Evolutionary conservation across 2,113 vertebrate genomes (phyloP).

Genomic region (Herpetotheres cachinnans): DNA sequence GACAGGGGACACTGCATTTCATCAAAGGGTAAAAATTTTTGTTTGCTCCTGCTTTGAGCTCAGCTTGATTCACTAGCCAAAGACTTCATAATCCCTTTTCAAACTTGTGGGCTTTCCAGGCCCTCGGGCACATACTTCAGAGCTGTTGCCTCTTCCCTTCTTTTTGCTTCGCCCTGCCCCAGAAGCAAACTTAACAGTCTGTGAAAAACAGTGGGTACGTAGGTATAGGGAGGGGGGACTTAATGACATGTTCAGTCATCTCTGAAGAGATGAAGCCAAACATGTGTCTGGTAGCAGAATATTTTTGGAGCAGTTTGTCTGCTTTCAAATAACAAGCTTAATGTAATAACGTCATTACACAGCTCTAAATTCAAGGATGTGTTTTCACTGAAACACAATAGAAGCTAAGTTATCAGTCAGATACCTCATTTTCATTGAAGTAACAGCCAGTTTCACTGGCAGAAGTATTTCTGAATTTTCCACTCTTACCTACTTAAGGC

Average conservation of each 20-base stretch:
- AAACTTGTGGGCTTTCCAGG: not conserved
- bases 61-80: not conserved
- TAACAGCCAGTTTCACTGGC: not conserved
- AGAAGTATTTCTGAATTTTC: constrained; percentile 16
- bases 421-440: constrained; percentile 12
- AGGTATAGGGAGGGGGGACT: not conserved
- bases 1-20: not conserved
- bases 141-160: not conserved
- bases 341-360: constrained; percentile 7
- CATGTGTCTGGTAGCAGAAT: not conserved
- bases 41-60: not conserved
- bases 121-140: not conserved
- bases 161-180: not conserved
- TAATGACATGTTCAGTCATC: not conserved
- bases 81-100: not conserved
- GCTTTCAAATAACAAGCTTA: constrained; percentile 33
- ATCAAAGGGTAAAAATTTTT: not conserved
- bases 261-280: not conserved
- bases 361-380: not conserved
- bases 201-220: not conserved
- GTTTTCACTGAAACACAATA: constrained; percentile 30
- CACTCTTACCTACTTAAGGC: not conserved
- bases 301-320: constrained; percentile 22
- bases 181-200: not conserved
- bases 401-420: constrained; percentile 18